Percentiles rank a stretch among this genome's conserved stretches.
Evolutionary conservation across 2,113 vertebrate genomes (phyloP).

Genomic region (Emydocephalus ijimae): DNA sequence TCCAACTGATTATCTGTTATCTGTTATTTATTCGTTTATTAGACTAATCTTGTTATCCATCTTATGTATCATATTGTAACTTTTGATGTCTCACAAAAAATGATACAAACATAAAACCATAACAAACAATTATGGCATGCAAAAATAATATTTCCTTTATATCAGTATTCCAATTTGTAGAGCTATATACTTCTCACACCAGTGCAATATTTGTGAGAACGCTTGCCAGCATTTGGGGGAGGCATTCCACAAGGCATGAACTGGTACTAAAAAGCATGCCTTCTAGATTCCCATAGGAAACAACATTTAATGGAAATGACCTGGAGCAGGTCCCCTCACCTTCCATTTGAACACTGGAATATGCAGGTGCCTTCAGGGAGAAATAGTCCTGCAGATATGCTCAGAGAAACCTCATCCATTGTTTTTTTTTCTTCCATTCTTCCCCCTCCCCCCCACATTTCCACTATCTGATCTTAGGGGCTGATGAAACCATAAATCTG

Average conservation of each 20-base stretch:
- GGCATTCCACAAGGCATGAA: background rate
- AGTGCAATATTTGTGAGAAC: background rate
- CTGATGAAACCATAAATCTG: background rate
- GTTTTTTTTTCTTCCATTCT: background rate
- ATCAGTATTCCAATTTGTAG: background rate
- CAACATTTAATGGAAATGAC: background rate
- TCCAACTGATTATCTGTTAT: no score
- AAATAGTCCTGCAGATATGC: background rate
- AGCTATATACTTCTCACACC: background rate
- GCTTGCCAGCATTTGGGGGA: background rate
- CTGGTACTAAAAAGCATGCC: background rate
- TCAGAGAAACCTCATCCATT: background rate
- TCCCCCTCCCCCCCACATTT: fast-evolving
- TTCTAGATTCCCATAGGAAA: background rate
- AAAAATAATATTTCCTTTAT: background rate
- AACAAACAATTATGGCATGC: background rate
- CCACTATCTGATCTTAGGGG: background rate
- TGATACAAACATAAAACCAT: background rate
- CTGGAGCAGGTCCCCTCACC: background rate
- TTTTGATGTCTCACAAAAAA: background rate
- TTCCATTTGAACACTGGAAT: background rate
- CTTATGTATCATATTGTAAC: background rate
- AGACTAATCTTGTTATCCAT: background rate
- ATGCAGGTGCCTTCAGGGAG: background rate
- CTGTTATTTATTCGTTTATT: background rate